Base-by-base conservation (phyloP, 2,797 vertebrate genomes). In the Todus mexicanus region DNA sequence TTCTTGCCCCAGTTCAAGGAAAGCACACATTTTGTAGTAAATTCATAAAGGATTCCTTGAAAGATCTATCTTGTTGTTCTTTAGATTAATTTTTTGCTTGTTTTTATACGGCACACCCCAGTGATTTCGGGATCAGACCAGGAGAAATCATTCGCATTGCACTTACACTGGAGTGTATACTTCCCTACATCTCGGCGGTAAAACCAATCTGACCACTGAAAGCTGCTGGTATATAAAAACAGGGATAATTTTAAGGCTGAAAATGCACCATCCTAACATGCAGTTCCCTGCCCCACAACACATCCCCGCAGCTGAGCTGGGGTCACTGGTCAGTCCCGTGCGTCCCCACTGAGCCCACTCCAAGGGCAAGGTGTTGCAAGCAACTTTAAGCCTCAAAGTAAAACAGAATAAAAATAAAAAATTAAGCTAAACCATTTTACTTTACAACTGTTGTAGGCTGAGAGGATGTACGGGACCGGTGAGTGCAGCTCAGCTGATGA, bases 121-220 rank as follows among this genome's bases (percentile, higher is more conserved):
- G 68, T 22, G 31, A 57, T 60, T 91, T 92, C 56, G 29, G 90
- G 83, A 95, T 66, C 43, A 27, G 85, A 53, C 35, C 23, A 9
- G 68, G 17, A 92, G 76, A 71, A 92, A 59, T n/a, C 17, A 78
- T 80, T 83, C 87, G 69, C 73, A 40, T 60, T 5, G 4, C 20
- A 14, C 79, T 93, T 72, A 33, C 79, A 56, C 20, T 31, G 35
- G 45, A 73, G 56, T 38, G 29, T 64, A 91, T 56, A 56, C 33
- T 88, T 80, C 66, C 45, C 31, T 6, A 4, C 0, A 0, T 59
- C 83, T 78, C 81, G 56, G 81, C 0, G 4, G 75, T 53, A 51
- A 90, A 92, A 53, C 68, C 64, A 26, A 75, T 18, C 56, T 82
- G 73, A 75, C 63, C 66, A 14, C 64, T 23, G 47, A 83, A 56